Percentiles rank a stretch among this genome's conserved stretches.
phyloP scores from a whole-genome alignment of 2,113 vertebrate species.

The Megaceryle torquata region DNA sequence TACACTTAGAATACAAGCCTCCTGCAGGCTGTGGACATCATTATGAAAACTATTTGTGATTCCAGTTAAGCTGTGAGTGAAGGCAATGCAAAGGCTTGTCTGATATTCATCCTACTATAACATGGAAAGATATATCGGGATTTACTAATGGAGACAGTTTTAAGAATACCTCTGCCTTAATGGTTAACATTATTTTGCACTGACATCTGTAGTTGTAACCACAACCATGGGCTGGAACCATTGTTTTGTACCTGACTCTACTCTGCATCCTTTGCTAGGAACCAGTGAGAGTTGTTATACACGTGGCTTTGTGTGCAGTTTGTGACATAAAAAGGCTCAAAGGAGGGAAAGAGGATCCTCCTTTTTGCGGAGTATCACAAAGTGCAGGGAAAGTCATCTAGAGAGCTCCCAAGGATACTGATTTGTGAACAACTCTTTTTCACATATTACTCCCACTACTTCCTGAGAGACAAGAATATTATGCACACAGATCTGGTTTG shows the following conservation, averaged over 20 bases:
- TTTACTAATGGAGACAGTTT: not conserved
- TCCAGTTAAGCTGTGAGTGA: not conserved
- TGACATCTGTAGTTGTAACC: not conserved
- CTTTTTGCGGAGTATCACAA: not conserved
- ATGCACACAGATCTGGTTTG: not conserved
- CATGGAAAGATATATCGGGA: not conserved
- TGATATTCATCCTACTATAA: not conserved
- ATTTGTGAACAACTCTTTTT: conserved; percentile 20
- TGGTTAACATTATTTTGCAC: not conserved
- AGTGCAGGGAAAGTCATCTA: not conserved
- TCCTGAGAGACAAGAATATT: not conserved
- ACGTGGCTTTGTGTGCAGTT: not conserved
- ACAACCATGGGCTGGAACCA: not conserved
- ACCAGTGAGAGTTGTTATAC: not conserved
- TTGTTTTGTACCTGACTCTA: not conserved
- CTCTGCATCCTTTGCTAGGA: not conserved
- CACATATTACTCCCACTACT: conserved; percentile 13
- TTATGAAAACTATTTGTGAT: not conserved
- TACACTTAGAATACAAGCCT: not conserved
- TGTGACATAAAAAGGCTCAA: conserved; percentile 2
- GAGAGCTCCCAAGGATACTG: conserved; percentile 5
- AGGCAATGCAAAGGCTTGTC: not conserved
- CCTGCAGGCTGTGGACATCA: not conserved
- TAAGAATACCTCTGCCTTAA: not conserved
- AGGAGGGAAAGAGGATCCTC: not conserved